A percentile compares a stretch with the other conserved stretches of the same genome.
phyloP scores from a whole-genome alignment of 1,140 invertebrate species.

The Euwallacea similis region DNA sequence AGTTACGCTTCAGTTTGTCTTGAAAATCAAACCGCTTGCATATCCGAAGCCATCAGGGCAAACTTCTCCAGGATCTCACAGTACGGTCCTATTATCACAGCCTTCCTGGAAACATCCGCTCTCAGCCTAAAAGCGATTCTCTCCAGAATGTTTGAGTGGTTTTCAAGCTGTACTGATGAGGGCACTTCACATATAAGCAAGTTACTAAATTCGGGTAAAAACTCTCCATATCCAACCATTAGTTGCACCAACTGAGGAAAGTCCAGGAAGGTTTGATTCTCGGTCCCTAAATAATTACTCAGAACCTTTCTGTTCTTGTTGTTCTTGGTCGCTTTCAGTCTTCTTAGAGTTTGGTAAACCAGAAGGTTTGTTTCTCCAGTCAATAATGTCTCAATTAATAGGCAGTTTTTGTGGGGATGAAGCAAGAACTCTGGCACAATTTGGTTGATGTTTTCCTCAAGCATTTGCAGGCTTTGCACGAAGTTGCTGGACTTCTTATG shows the following conservation, averaged over 20 bases:
- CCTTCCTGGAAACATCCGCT: background rate
- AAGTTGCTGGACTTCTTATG: slow-evolving; percentile 6
- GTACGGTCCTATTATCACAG: background rate
- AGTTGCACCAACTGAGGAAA: slow-evolving; percentile 4
- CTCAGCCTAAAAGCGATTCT: background rate
- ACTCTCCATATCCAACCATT: background rate
- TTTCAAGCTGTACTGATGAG: background rate
- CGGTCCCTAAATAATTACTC: slow-evolving; percentile 1
- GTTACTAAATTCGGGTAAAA: slow-evolving; percentile 6
- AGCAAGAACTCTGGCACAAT: slow-evolving; percentile 5
- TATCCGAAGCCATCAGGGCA: slow-evolving; percentile 7
- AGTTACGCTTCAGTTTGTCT: background rate
- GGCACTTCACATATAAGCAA: slow-evolving; percentile 21
- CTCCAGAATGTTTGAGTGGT: slow-evolving; percentile 1
- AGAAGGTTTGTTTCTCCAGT: slow-evolving; percentile 20
- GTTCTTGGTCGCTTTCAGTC: background rate
- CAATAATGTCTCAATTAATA: slow-evolving; percentile 7
- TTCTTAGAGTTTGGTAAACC: slow-evolving; percentile 4
- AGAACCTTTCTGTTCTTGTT: slow-evolving; percentile 3
- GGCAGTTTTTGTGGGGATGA: slow-evolving; percentile 1
- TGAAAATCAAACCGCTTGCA: background rate
- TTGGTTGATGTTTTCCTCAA: slow-evolving; percentile 4
- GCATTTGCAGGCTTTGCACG: slow-evolving; percentile 6
- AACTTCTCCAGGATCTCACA: slow-evolving; percentile 10
- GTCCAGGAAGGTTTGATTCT: slow-evolving; percentile 17